A percentile compares a stretch with the other conserved stretches of the same genome.
phyloP scores from a whole-genome alignment of 2,113 vertebrate genomes.

The Odocoileus virginianus region DNA sequence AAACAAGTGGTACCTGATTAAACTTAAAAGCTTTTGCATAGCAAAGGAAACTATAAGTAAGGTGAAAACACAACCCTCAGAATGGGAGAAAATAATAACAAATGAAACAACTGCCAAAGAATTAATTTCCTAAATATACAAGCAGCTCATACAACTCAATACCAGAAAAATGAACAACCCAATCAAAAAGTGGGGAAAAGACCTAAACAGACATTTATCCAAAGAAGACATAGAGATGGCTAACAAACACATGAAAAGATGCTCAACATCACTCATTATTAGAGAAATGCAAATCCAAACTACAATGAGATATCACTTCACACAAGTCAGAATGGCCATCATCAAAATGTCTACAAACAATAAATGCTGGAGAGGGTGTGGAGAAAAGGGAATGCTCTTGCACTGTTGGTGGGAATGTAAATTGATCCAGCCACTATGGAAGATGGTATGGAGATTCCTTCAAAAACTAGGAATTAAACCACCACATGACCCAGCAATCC shows the following conservation, averaged over 20 bases:
- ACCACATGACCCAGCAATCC: background rate
- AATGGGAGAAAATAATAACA: background rate
- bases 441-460: background rate
- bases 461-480: background rate
- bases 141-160: background rate
- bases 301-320: background rate
- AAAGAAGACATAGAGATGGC: background rate
- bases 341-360: background rate
- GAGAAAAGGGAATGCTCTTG: background rate
- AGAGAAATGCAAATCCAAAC: background rate
- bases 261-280: background rate
- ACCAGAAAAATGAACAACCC: background rate
- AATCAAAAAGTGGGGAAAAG: background rate
- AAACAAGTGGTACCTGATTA: background rate
- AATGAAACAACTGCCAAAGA: background rate
- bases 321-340: background rate
- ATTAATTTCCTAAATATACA: background rate
- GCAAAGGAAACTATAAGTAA: background rate
- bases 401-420: background rate
- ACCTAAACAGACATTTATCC: background rate
- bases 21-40: background rate
- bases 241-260: background rate
- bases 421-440: background rate
- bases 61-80: background rate
- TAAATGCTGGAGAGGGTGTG: background rate